Evolutionary conservation across 2,888 invertebrate genomes (phyloP).

Genomic region (Rosalia funebris): DNA sequence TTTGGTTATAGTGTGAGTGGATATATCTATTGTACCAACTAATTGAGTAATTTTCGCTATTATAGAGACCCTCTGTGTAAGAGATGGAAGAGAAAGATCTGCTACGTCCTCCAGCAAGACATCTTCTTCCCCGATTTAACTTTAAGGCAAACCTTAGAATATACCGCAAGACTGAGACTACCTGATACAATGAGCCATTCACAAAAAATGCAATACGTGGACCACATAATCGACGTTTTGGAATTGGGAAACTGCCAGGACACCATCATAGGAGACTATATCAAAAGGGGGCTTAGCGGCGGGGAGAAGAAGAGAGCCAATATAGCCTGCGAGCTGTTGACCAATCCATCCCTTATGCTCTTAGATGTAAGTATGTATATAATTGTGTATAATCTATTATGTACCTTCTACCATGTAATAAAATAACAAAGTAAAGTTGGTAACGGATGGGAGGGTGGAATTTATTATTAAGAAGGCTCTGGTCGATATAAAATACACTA

Average conservation of each 20-base stretch:
- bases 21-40: too few species aligned
- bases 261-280: conserved; percentile 81
- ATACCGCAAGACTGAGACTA: conserved; percentile 69
- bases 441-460: too few species aligned
- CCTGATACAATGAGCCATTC: conserved; percentile 77
- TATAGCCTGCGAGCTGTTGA: conserved; percentile 83
- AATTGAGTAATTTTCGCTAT: too few species aligned
- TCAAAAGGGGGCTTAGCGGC: conserved; percentile 80
- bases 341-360: conserved; percentile 81
- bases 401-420: too few species aligned
- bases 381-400: too few species aligned
- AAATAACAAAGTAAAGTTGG: too few species aligned
- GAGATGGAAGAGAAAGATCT: conserved; percentile 78
- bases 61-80: conserved; percentile 58
- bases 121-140: conserved; percentile 84
- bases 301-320: conserved; percentile 86
- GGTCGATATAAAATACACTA: too few species aligned
- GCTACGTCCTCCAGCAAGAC: conserved; percentile 85
- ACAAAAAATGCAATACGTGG: conserved; percentile 81
- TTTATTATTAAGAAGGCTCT: too few species aligned
- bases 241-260: conserved; percentile 80
- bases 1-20: too few species aligned
- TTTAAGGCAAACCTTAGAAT: conserved; percentile 78
- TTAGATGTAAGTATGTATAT: conserved; percentile 79
- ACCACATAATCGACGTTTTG: conserved; percentile 79